Conservation (phyloP, 2,113 vertebrate genomes). For the Ophiodon elongatus region DNA sequence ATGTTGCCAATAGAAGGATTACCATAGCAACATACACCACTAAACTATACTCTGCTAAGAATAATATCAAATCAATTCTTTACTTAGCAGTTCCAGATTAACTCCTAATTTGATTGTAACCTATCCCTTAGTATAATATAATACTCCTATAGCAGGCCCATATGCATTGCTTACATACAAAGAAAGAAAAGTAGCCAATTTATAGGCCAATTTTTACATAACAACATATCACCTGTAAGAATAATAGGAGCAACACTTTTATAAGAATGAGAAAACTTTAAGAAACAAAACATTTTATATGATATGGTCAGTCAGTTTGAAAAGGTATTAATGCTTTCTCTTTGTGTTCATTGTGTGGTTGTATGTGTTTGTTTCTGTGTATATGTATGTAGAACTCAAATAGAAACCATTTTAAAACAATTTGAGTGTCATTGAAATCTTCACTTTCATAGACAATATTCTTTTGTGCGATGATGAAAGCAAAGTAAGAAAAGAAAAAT, state of each 20-base stretch:
- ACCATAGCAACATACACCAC: slow-evolving; percentile 74
- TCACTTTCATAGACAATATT: background rate
- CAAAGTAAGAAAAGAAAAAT: background rate
- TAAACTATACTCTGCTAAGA: slow-evolving; percentile 53
- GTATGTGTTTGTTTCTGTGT: background rate
- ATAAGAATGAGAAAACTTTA: background rate
- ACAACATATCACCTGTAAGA: background rate
- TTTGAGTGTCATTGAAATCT: background rate
- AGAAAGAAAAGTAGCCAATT: background rate
- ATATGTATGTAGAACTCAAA: background rate
- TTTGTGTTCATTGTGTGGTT: background rate
- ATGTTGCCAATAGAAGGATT: slow-evolving; percentile 69
- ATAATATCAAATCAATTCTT: slow-evolving; percentile 47
- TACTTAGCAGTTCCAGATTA: slow-evolving; percentile 27
- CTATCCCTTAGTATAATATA: slow-evolving; percentile 1
- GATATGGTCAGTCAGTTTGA: background rate
- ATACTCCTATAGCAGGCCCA: background rate
- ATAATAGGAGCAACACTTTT: background rate
- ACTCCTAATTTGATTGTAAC: slow-evolving; percentile 26
- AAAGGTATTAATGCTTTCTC: background rate
- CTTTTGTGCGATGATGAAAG: background rate
- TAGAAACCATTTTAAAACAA: background rate
- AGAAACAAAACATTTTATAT: background rate
- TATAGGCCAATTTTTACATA: background rate
- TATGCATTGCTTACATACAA: background rate